Evolutionary conservation across 2,113 vertebrate species (phyloP).

Genomic region (Sylvietta virens): DNA sequence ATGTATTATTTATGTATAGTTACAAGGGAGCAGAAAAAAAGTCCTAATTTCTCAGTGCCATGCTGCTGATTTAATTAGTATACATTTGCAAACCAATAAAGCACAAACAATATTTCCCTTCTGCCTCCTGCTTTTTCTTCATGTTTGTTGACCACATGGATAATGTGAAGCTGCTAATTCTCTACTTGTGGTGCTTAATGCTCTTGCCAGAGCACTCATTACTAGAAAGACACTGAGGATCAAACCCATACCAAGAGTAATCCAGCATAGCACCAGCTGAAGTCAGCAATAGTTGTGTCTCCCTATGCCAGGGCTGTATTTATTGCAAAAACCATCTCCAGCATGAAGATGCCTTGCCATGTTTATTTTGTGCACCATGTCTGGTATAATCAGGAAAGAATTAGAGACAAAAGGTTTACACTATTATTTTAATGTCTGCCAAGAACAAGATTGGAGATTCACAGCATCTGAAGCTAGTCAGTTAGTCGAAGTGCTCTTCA

Average conservation of each 20-base stretch:
- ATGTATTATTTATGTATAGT: neutral
- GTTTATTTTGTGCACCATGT: neutral
- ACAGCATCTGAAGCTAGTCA: slow-evolving; percentile 57
- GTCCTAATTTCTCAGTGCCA: neutral
- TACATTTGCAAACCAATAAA: neutral
- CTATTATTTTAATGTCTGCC: slow-evolving; percentile 42
- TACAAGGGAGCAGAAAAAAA: slow-evolving; percentile 6
- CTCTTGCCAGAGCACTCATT: neutral
- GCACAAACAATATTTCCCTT: neutral
- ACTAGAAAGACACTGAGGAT: neutral
- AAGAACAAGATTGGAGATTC: slow-evolving; percentile 24
- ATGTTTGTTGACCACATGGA: neutral
- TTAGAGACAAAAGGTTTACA: slow-evolving; percentile 19
- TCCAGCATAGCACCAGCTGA: neutral
- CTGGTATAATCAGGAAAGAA: neutral
- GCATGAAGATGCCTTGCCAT: neutral
- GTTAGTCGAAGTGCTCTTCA: slow-evolving; percentile 50
- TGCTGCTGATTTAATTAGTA: neutral
- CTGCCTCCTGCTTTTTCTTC: neutral
- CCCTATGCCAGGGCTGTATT: neutral
- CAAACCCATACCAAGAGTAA: neutral
- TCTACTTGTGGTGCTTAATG: neutral
- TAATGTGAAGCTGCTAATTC: neutral
- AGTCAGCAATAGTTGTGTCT: neutral
- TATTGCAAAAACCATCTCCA: neutral